Evolutionary conservation across 2,113 vertebrate species (phyloP).

Genomic region (Atlantisia rogersi): DNA sequence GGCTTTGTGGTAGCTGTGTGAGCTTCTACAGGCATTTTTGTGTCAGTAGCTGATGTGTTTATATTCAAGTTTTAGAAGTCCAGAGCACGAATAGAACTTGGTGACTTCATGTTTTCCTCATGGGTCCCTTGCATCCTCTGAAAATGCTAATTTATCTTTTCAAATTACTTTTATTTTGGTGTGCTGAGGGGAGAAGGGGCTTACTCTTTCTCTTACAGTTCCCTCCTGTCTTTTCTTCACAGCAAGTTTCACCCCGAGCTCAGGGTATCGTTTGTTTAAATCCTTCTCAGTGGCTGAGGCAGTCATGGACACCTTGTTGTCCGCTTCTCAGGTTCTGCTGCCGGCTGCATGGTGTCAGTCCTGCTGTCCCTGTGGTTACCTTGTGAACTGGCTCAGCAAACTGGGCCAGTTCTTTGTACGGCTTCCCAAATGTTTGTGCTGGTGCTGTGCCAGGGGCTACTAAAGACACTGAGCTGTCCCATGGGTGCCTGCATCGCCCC

Average conservation of each 20-base stretch:
- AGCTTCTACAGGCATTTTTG: fast-evolving
- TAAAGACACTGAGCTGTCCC: fast-evolving
- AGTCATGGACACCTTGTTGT: fast-evolving
- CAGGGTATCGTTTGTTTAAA: too few species aligned
- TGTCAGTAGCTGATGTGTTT: not conserved
- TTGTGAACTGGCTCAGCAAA: not conserved
- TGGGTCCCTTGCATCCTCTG: not conserved
- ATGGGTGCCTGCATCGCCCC: fast-evolving
- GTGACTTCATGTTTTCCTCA: fast-evolving
- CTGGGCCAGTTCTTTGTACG: fast-evolving
- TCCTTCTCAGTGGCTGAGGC: not conserved
- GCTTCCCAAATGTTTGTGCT: not conserved
- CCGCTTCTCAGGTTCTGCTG: fast-evolving
- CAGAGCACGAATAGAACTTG: not conserved
- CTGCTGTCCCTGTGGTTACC: not conserved
- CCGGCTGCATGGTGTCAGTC: fast-evolving
- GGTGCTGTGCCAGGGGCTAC: fast-evolving
- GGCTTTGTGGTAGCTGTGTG: not conserved
- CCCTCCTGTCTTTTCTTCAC: not conserved
- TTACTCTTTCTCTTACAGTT: not conserved
- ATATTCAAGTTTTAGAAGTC: not conserved
- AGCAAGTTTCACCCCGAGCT: fast-evolving
- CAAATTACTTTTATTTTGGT: not conserved
- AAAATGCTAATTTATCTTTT: not conserved
- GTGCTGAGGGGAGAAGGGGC: not conserved